Conservation (phyloP, 2,888 invertebrate species). For the Heliconius sara region DNA sequence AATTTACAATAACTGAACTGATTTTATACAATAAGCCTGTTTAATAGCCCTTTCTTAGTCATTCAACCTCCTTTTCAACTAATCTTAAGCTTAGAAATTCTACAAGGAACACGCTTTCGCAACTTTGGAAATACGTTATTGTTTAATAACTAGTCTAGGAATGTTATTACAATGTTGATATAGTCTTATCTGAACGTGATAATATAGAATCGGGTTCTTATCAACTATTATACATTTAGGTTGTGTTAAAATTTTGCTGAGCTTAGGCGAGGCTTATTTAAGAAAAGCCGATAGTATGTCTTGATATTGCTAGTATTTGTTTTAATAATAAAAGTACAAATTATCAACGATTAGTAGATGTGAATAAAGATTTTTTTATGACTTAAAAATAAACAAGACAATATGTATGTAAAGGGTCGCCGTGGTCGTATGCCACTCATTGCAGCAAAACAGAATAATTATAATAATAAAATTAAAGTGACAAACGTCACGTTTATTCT, state of each 20-base stretch:
- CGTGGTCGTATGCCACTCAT: too few species aligned
- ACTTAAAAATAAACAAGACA: too few species aligned
- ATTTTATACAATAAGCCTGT: conserved; percentile 22
- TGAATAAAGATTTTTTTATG: too few species aligned
- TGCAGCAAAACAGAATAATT: too few species aligned
- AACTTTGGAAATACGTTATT: conserved; percentile 35
- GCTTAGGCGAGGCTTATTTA: neutral
- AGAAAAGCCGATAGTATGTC: neutral
- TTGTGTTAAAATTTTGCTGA: neutral
- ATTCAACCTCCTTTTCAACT: conserved; percentile 40
- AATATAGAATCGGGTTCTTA: neutral
- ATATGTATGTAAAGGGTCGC: too few species aligned
- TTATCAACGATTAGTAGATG: too few species aligned
- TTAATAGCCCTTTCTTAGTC: conserved; percentile 39
- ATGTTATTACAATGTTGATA: conserved; percentile 33
- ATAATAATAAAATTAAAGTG: too few species aligned
- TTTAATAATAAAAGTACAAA: too few species aligned
- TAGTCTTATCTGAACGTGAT: conserved; percentile 25
- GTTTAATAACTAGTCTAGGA: conserved; percentile 38
- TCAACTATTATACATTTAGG: neutral
- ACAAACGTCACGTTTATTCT: too few species aligned
- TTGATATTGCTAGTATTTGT: too few species aligned
- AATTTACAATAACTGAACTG: neutral
- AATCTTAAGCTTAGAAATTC: conserved; percentile 42
- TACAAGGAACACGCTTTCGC: conserved; percentile 44